phyloP scores from a whole-genome alignment of 2,888 invertebrate species.

The Sminthurides aquaticus region DNA sequence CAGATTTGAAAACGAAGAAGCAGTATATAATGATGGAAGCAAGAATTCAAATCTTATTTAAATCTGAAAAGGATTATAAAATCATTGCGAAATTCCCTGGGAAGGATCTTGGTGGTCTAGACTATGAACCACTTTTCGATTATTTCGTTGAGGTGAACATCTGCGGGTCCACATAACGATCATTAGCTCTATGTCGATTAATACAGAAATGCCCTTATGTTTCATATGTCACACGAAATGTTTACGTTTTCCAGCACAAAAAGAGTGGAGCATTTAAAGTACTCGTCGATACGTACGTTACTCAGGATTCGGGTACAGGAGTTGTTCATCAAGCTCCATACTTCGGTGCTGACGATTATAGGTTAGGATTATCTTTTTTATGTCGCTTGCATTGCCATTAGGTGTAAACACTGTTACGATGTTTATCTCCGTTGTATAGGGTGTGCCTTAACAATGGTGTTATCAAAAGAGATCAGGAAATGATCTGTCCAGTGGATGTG shows the following conservation, averaged over 20 bases:
- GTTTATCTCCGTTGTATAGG: conserved; percentile 47
- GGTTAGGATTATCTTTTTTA: conserved; percentile 23
- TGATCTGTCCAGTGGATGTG: conserved; percentile 89
- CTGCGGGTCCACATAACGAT: no score
- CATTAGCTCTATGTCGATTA: not conserved
- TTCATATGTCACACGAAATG: not conserved
- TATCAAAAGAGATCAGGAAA: conserved; percentile 77
- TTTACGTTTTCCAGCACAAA: conserved; percentile 44
- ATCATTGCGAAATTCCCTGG: conserved; percentile 75
- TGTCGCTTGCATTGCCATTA: not conserved
- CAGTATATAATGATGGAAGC: conserved; percentile 79
- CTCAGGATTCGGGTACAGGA: conserved; percentile 93
- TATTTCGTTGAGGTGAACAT: conserved; percentile 64
- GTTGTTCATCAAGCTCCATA: conserved; percentile 98
- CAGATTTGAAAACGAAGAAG: conserved; percentile 56
- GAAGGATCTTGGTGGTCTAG: conserved; percentile 64
- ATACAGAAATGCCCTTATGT: not conserved
- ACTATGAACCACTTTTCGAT: conserved; percentile 79
- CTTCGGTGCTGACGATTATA: conserved; percentile 97
- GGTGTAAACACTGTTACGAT: not conserved
- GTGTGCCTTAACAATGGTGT: conserved; percentile 60
- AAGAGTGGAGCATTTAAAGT: conserved; percentile 68
- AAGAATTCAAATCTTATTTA: conserved; percentile 69
- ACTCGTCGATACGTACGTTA: conserved; percentile 83
- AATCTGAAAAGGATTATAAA: conserved; percentile 67